phyloP scores from a whole-genome alignment of 2,888 invertebrate species.

The Seira musarum region DNA sequence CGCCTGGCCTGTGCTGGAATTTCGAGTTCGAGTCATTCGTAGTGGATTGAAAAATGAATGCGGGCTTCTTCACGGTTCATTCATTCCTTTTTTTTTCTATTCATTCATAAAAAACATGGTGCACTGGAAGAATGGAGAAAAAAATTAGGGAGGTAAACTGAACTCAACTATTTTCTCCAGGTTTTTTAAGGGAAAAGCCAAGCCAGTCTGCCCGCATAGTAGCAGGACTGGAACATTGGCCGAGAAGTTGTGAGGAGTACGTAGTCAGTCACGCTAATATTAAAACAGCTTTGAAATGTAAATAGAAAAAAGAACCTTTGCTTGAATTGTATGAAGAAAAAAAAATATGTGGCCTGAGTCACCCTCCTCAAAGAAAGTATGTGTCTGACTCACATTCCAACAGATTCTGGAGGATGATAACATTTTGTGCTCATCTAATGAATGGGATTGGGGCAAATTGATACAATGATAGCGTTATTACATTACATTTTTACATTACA shows the following conservation, averaged over 20 bases:
- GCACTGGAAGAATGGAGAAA: neutral
- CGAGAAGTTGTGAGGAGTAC: neutral
- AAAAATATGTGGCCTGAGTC: neutral
- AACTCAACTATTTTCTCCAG: too few relatives aligned
- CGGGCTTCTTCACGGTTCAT: constrained; percentile 38
- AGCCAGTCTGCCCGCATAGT: too few relatives aligned
- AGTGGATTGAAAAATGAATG: constrained; percentile 13
- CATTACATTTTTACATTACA: neutral
- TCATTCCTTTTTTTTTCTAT: constrained; percentile 29
- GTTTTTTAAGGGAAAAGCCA: too few relatives aligned
- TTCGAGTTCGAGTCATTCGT: neutral
- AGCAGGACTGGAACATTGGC: too few relatives aligned
- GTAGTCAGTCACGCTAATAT: neutral
- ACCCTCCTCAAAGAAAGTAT: too few relatives aligned
- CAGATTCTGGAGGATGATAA: too few relatives aligned
- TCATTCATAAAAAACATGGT: constrained; percentile 44
- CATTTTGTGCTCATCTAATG: too few relatives aligned
- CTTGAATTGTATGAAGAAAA: constrained; percentile 1
- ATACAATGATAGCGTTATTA: neutral
- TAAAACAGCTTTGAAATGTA: constrained; percentile 15
- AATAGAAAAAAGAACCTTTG: neutral
- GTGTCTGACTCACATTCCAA: too few relatives aligned
- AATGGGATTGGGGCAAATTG: neutral
- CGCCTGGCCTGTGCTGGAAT: neutral
- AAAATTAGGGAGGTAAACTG: too few relatives aligned